Evolutionary conservation across 1,140 invertebrate species (phyloP).

Genomic region (Drosophila bifasciata): DNA sequence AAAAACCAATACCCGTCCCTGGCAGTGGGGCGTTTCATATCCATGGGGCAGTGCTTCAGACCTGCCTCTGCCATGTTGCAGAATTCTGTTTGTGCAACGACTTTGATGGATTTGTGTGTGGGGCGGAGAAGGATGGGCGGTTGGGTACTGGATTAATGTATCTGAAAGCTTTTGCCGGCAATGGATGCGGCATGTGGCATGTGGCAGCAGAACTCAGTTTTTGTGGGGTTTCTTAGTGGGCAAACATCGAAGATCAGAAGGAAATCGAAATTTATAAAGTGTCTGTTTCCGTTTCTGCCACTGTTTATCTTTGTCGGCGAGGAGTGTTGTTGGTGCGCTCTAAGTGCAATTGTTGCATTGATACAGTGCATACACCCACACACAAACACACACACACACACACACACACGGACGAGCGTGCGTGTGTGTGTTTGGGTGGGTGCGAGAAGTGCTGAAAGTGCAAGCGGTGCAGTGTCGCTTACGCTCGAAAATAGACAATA

Average conservation of each 20-base stretch:
- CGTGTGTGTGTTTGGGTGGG: conserved; percentile 9
- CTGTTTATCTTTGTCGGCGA: conserved; percentile 8
- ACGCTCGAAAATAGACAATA: conserved; percentile 64
- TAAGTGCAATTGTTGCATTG: conserved; percentile 48
- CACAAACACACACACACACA: conserved; percentile 15
- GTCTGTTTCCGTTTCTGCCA: background rate
- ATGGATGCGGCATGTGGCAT: no score
- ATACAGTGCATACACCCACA: conserved; percentile 1
- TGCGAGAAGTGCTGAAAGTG: conserved; percentile 10
- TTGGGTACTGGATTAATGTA: no score
- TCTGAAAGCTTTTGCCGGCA: no score
- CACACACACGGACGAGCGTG: conserved; percentile 5
- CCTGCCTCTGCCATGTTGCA: no score
- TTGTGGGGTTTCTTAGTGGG: no score
- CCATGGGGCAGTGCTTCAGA: no score
- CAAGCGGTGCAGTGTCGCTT: conserved; percentile 61
- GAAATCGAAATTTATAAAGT: conserved; percentile 9
- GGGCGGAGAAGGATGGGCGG: no score
- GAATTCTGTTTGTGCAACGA: no score
- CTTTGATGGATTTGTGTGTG: no score
- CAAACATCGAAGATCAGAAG: background rate
- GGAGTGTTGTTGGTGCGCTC: conserved; percentile 27
- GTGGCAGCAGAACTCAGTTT: no score
- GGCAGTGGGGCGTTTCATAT: no score
- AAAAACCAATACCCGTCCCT: background rate